Conservation (phyloP, 30 jellyfish, hydroid and myxozoan genomes). For the Catostylus mosaicus region DNA sequence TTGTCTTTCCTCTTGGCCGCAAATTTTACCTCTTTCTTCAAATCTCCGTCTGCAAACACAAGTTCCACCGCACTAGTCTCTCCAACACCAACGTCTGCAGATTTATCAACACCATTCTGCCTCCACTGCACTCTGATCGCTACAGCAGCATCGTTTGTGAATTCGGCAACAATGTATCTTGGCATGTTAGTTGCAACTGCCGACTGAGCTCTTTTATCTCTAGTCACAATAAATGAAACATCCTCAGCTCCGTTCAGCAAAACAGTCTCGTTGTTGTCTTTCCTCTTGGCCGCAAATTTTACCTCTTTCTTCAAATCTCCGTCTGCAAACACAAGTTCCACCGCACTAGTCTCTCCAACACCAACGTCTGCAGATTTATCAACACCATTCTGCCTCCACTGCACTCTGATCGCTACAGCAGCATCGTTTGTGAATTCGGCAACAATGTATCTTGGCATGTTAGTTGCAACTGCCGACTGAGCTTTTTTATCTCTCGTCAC, state of each 20-base stretch:
- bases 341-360: not conserved
- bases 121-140: conserved; percentile 9
- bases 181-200: conserved; percentile 4
- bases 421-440: conserved; percentile 6
- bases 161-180: conserved; percentile 4
- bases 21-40: not conserved
- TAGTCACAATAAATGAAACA: not conserved
- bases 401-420: not conserved
- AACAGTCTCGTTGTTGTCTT: conserved; percentile 2
- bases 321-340: not conserved
- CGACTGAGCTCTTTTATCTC: not conserved
- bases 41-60: conserved; percentile 1
- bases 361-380: conserved; percentile 1
- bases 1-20: conserved; percentile 25
- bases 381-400: conserved; percentile 4
- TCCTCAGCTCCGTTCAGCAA: conserved; percentile 8
- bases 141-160: conserved; percentile 22
- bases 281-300: conserved; percentile 18
- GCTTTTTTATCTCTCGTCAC: conserved; percentile 3
- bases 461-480: conserved; percentile 4
- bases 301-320: conserved; percentile 5
- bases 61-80: not conserved
- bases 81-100: conserved; percentile 5
- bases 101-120: conserved; percentile 9
- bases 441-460: conserved; percentile 6